phyloP scores from a whole-genome alignment of 1,140 invertebrate species.

The Calycopis cecrops region DNA sequence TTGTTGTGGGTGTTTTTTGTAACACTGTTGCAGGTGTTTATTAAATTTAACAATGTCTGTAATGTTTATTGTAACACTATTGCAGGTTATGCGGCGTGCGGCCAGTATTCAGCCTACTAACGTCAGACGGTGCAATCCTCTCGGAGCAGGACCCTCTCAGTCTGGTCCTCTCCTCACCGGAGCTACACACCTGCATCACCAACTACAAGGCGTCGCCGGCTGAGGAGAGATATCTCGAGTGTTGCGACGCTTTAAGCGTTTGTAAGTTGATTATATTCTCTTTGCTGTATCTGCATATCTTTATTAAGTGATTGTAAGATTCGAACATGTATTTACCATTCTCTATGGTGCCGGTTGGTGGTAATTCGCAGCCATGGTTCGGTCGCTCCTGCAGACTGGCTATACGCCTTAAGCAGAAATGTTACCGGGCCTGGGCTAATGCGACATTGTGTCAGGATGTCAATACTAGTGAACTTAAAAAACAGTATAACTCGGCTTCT shows the following conservation, averaged over 20 bases:
- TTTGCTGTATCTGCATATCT: too few relatives aligned
- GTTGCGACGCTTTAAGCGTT: conserved; percentile 76
- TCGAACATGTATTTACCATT: too few relatives aligned
- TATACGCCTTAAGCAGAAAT: too few relatives aligned
- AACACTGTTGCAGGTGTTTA: neutral
- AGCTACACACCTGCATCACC: conserved; percentile 77
- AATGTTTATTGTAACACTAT: conserved; percentile 18
- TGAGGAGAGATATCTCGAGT: conserved; percentile 79
- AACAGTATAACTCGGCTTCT: too few relatives aligned
- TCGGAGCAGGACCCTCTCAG: conserved; percentile 79
- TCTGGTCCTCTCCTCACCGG: conserved; percentile 75
- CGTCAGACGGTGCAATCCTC: conserved; percentile 80
- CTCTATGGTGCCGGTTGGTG: too few relatives aligned
- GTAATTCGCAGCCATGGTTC: too few relatives aligned
- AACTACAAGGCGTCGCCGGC: conserved; percentile 80
- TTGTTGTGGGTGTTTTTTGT: neutral
- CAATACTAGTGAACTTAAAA: too few relatives aligned
- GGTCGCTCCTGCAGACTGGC: too few relatives aligned
- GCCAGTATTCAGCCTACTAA: conserved; percentile 79
- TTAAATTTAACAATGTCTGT: neutral
- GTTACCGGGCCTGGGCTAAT: too few relatives aligned
- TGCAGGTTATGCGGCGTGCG: conserved; percentile 78
- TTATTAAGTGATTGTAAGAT: too few relatives aligned
- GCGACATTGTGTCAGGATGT: too few relatives aligned
- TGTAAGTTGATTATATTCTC: conserved; percentile 72